Base-by-base conservation (phyloP, 2,797 vertebrate species). In the Podargus strigoides region DNA sequence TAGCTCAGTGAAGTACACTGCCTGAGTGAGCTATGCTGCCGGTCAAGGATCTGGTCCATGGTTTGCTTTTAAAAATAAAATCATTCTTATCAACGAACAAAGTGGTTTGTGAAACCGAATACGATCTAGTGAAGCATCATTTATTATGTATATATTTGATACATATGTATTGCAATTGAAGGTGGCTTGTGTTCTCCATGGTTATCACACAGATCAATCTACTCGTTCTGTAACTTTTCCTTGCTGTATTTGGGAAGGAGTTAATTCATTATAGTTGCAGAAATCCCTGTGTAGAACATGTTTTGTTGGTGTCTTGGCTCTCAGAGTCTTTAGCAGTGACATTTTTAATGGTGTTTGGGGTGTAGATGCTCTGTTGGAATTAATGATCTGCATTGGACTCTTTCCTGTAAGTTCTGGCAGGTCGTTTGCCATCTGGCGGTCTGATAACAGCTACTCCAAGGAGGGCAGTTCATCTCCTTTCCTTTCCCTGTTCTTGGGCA, bases 331-430 rank as follows among this genome's bases (percentile, higher is more conserved):
- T 41, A 74, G 60, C 44, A 37, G 49, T 64, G 60, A 87, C 72
- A 67, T 90, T 92, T 92, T 91, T 85, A 66, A 60, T 85, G 68
- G 58, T 81, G 41, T 93, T 87, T 85, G 55, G 64, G 32, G 47
- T 79, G 37, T 46, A 67, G 47, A 56, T 53, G 20, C 49, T 85
- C 60, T 50, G 18, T 36, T 77, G 56, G 36, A 72, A 78, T 89
- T 68, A 37, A 80, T 81, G 55, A 36, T 66, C 53, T 36, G 17
- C 1, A 0, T 1, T 94, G 76, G 50, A 72, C 28, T 68, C 16
- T 46, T 75, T 89, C 53, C 76, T 91, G 46, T 83, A 78, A 73
- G 47, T 70, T 72, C 59, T 91, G 72, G 56, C 64, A 55, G 0
- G 0, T 50, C 0, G 0, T 92, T 75, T 95, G 58, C 79, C 53